Base-by-base conservation (phyloP, 2,888 invertebrate genomes). In the Lacanobia oleracea region DNA sequence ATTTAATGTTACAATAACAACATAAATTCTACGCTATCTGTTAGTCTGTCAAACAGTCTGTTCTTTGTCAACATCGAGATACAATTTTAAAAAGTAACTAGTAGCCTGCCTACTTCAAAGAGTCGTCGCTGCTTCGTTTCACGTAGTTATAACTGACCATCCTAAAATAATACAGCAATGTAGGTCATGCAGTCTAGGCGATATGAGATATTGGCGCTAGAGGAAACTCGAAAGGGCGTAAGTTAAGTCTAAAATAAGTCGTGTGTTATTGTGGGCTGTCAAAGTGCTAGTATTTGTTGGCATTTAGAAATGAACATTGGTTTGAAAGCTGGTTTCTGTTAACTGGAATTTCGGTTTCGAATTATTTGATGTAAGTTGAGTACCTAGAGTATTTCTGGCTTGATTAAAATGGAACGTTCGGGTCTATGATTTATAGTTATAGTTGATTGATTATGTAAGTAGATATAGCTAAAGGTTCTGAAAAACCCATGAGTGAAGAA, bases 141-240 rank as follows among this genome's bases (percentile, higher is more conserved):
- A 85, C 82, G 67, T 80, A 72, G 79, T 81, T 86, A 85, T 79
- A 81, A 84, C 87, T 85, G 83, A 81, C 75, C 75, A 77, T 83
- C 86, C 88, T 75, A 87, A 92, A 92, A 92, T 92, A 92, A 90
- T 88, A 82, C 83, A 40, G 67, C 65, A 79, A 91, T 88, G 84
- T 91, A 87, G 92, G 91, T 91, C 91, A 90, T 84, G 83, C 83
- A 84, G 88, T 87, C 89, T 87, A 85, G 85, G 81, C 87, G 64
- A 77, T 84, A 87, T 86, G 85, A 86, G 82, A 82, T 85, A 83
- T 85, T 88, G 81, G 84, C 80, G 80, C 75, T 62, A 16, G 62
- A 69, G 74, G 64, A 67, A 82, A 72, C 65, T 57, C 62, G 72
- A 78, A 78, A 75, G 71, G 72, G 60, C 68, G 71, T 77, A 68